Base-by-base conservation (phyloP, 2,888 invertebrate genomes). In the Galeopsomyia nigrocyanea region DNA sequence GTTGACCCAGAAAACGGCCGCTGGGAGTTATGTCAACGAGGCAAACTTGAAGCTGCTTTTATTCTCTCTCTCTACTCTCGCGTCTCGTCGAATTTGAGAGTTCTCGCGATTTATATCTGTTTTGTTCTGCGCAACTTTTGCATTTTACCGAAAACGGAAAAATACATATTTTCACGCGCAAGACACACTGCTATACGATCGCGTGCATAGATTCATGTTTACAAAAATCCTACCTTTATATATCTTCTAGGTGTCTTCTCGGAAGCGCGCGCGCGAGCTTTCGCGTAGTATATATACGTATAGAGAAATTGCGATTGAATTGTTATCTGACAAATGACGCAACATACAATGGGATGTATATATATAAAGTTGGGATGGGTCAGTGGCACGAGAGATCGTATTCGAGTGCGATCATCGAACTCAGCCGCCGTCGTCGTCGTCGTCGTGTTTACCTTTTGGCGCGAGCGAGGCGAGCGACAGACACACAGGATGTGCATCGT, bases 301-400 rank as follows among this genome's bases (percentile, higher is more conserved):
- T 39, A 3, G 39, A 39, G 39, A 39, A 39, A 39, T 39, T 39
- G 10, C 39, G 39, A 39, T 39, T 39, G 39, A 39, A 39, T 39
- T 39, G 39, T 39, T 39, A 39, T 39, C 39, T 39, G 39, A 39
- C 39, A 39, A 31, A 39, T 39, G 39, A 39, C 39, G 39, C 39
- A 39, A 39, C 39, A 10, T 5, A 5, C 39, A 39, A 39, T 39
- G 13, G 21, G 55, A 55, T 21, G 21, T 21, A 22, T n/a, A n/a
- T 55, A 72, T 71, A 70, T 75, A 66, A 73, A 61, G 68, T 81
- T 81, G 77, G 70, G 78, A 67, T 68, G 71, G 83, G 83, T 83
- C 82, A 81, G 80, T 79, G 77, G 39, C 39, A 39, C 39, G 39
- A 39, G 39, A 26, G 26, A 26, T 26, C 26, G 26, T 26, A 5